Evolutionary conservation across 2,113 vertebrate genomes (phyloP), one percentile per base, ranked within the genome.

Genomic region (Tylochromis polylepis): DNA sequence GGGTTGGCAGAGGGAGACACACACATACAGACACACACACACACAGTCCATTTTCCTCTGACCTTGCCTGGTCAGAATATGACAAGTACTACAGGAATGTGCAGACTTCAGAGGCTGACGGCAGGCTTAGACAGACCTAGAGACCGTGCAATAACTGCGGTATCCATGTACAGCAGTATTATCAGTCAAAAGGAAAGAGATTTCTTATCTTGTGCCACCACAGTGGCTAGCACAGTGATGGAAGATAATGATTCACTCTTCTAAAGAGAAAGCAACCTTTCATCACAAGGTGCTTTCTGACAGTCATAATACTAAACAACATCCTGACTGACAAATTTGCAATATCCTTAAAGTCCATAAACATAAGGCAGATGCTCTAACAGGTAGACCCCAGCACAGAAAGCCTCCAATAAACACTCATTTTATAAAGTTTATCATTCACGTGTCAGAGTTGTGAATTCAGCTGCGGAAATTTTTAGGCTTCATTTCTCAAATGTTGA

Each of bases 41-140:
- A 75, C 20, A 49, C 3, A 12, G 24, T 51, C 70, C 62, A 70
- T 65, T 83, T 84, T 80, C 86, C 84, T 46, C 49, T 24, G 59
- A 88, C 79, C 78, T 88, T 79, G 58, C 58, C 65, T 86, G 56
- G 75, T 20, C 24, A 80, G 83, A 85, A 77, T 81, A 77, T 84
- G 62, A 84, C 85, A 89, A 82, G 84, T 46, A 81, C 86, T 84
- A 9, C 27, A 90, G 84, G 72, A 77, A 53, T 77, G 72, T 53
- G 72, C 11, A 53, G 72, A 31, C 67, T 70, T 70, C 65, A 43
- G 65, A 43, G 15, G 41, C 22, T 72, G 65, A 27, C 4, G 38
- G 72, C 27, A 53, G 72, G 27, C 87, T 84, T 70, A 84, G 34
- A 87, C 79, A 82, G 9, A 31, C 70, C 55, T 82, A 27, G 72